These are phyloP conservation scores for Agrochola litura DNA, from an alignment of 2,888 invertebrate species.

Conservation along the genomic window DNA sequence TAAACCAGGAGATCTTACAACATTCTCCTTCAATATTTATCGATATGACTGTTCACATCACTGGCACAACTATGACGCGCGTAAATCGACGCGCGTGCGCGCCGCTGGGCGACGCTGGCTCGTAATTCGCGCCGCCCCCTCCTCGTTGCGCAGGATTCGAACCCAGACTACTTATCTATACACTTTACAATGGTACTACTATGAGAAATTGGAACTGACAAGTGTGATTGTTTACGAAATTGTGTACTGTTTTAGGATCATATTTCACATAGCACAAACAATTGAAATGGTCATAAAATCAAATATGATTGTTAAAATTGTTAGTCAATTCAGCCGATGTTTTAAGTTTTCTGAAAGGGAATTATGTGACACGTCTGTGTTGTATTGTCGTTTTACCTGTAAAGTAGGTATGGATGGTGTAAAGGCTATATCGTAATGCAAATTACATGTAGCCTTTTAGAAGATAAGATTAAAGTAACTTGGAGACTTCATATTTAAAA, in stretches of 20 bases:
- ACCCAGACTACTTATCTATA: conserved; percentile 64
- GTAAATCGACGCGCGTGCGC: conserved; percentile 90
- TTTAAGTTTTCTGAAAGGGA: background rate
- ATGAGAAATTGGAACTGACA: conserved; percentile 47
- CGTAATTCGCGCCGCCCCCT: conserved; percentile 87
- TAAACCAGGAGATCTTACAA: conserved; percentile 10
- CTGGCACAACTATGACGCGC: conserved; percentile 81
- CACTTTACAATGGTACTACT: conserved; percentile 45
- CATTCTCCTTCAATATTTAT: conserved; percentile 35
- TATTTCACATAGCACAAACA: background rate
- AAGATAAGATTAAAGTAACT: background rate
- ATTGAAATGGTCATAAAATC: no score
- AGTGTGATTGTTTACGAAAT: conserved; percentile 59
- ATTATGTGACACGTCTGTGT: background rate
- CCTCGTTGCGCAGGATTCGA: conserved; percentile 63
- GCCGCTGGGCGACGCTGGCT: conserved; percentile 83
- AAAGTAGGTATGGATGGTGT: background rate
- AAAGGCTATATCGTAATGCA: background rate
- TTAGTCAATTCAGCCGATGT: background rate
- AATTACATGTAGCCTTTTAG: background rate
- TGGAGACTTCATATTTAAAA: background rate
- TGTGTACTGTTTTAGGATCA: conserved; percentile 1
- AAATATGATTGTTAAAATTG: background rate
- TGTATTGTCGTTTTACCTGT: background rate
- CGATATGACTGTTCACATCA: conserved; percentile 64